Conservation (phyloP, 2,113 vertebrate genomes). For the Xenopus laevis region DNA sequence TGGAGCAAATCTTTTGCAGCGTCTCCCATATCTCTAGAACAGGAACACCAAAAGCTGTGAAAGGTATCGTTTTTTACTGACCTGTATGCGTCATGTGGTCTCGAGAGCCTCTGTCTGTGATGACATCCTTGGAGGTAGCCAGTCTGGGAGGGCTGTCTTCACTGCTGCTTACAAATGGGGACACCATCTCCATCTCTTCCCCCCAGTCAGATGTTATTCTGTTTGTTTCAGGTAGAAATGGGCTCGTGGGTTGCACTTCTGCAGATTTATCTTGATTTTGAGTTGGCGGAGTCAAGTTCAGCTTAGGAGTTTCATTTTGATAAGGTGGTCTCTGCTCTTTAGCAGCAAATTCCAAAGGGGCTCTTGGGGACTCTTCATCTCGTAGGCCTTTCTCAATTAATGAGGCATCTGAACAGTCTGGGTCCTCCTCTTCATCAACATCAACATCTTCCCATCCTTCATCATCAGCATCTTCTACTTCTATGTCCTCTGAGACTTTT, state of each 20-base stretch:
- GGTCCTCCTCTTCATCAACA: constrained; percentile 53
- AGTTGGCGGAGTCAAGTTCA: background rate
- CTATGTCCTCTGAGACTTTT: background rate
- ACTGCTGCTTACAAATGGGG: constrained; percentile 65
- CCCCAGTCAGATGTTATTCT: constrained; percentile 80
- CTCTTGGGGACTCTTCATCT: background rate
- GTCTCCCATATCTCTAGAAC: too few relatives aligned
- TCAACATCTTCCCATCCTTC: constrained; percentile 64
- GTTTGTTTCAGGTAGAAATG: constrained; percentile 68
- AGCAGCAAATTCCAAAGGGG: constrained; percentile 42
- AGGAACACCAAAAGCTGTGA: too few relatives aligned
- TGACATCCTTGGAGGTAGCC: constrained; percentile 12
- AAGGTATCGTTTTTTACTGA: constrained; percentile 6
- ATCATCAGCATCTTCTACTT: constrained; percentile 51
- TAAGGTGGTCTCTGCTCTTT: constrained; percentile 59
- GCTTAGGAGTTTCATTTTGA: constrained; percentile 27
- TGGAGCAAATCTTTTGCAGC: too few relatives aligned
- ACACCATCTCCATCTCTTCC: constrained; percentile 85
- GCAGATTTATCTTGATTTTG: constrained; percentile 40
- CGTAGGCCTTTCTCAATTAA: constrained; percentile 33
- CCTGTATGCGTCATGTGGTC: constrained; percentile 6
- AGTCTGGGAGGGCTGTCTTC: constrained; percentile 65
- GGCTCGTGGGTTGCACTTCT: constrained; percentile 73
- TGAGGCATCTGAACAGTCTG: constrained; percentile 29
- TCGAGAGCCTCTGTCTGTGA: background rate